Evolutionary conservation across 2,113 vertebrate species (phyloP).

Genomic region (Mus musculus): GRCm39 chr5:127775001-127775500

Average conservation of each 20-base stretch:
- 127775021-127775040: neutral
- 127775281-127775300: neutral
- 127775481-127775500: neutral
- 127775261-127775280: too few species aligned
- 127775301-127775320: neutral
- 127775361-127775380: neutral
- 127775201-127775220: too few species aligned
- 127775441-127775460: neutral
- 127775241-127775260: neutral
- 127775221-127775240: neutral
- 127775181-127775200: neutral
- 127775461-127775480: neutral
- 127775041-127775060: neutral
- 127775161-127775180: neutral
- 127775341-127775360: too few species aligned
- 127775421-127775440: too few species aligned
- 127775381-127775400: neutral
- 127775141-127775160: neutral
- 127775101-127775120: neutral
- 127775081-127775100: neutral
- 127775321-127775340: neutral
- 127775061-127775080: neutral
- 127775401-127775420: rapidly evolving
- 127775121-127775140: neutral
- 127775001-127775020: neutral